Base-by-base conservation (phyloP, 2,113 vertebrate genomes). In the Cathartes aura region DNA sequence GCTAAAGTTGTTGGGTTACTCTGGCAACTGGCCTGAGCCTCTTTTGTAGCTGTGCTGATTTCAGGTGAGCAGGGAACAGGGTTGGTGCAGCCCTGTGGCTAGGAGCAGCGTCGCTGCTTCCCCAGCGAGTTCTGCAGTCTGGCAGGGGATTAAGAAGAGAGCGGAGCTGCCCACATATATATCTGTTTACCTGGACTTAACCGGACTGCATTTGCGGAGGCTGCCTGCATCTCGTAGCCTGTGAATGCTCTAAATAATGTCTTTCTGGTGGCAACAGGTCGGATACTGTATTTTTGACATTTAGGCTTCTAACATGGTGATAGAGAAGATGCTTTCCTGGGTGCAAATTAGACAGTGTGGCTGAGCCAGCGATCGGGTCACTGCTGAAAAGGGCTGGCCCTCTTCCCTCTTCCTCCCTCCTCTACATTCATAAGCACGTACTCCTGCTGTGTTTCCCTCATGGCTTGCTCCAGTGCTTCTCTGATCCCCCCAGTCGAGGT, bases 121-220 rank as follows among this genome's bases (percentile, higher is more conserved):
- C 15, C 47, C 9, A 8, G 56, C 1, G 6, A 50, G 32, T 9
- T 45, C 64, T 8, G 0, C 34, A 43, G 55, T 21, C 45, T 72
- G 71, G 13, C 1, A 0, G 21, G 7, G 66, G 9, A 16, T 24
- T 62, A 40, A 29, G 55, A 26, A 19, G 29, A 52, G 47, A 50
- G 38, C 15, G 38, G 36, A 55, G 38, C 8, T 59, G 38, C 45
- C 6, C 24, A 5, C 4, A 0, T 22, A 3, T 0, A 0, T 10
- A 7, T 38, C 45, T 85, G 22, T 59, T 58, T 50, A 9, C 52
- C 70, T 36, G 15, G n/a, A 27, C n/a, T 48, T 62, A 15, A 0
- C 22, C 3, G 3, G 40, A 6, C 58, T 45, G 47, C 0, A 0
- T 59, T 40, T 83, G 62, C 38, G 67, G 56, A n/a, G 53, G 14